These are phyloP conservation scores for Phragmatobia fuliginosa DNA, from an alignment of 2,888 invertebrate species.

Conservation along the genomic window DNA sequence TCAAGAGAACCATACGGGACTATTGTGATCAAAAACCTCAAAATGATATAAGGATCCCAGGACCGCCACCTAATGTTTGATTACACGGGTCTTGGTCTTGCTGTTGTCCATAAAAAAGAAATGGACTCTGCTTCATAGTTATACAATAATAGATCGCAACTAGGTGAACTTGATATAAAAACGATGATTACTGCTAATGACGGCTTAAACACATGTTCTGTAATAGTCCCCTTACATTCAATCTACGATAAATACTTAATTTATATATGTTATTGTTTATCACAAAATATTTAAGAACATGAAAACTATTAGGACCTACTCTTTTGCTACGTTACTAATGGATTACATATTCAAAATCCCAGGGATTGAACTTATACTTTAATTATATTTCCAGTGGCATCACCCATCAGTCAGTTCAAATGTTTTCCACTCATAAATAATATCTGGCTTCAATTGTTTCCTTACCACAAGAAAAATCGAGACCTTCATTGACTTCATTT, in stretches of 20 bases:
- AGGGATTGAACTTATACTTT: not conserved
- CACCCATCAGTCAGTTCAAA: not conserved
- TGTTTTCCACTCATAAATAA: not conserved
- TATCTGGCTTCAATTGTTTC: not conserved
- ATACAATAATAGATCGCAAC: not conserved
- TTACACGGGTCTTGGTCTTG: not conserved
- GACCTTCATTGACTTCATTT: not conserved
- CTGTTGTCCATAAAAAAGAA: not conserved
- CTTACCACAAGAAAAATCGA: not conserved
- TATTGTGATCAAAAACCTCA: slow-evolving; percentile 1
- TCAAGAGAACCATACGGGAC: not conserved
- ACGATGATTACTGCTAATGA: not conserved
- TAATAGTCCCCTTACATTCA: not conserved
- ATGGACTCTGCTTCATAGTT: not conserved
- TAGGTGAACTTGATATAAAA: not conserved
- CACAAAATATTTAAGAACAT: not conserved
- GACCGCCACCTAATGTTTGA: slow-evolving; percentile 3
- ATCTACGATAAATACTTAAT: slow-evolving; percentile 1
- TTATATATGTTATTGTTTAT: slow-evolving; percentile 5
- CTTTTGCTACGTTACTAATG: slow-evolving; percentile 1
- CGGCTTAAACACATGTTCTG: not conserved
- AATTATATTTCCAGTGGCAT: not conserved
- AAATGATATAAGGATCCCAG: not conserved
- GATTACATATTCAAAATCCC: not conserved
- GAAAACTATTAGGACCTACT: not conserved